Base-by-base conservation (phyloP, 1,140 invertebrate genomes). In the Ganaspis sp. region DNA sequence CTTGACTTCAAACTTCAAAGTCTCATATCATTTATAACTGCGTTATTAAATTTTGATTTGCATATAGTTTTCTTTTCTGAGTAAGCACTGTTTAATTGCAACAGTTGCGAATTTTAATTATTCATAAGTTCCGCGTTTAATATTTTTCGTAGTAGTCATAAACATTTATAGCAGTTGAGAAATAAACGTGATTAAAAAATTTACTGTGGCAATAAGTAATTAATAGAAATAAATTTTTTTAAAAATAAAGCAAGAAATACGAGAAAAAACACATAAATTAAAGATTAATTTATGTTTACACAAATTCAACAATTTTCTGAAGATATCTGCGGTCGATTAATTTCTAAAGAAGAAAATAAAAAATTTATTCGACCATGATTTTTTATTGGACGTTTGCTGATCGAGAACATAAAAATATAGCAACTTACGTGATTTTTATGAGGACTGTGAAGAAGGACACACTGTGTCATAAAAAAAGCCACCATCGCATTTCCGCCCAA, bases 401-500 rank as follows among this genome's bases (percentile, higher is more conserved):
- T 34, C 29, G n/a, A 34, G 2, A 34, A 34, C 29, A 34, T 34
- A 34, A 34, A 34, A 34, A 34, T 2, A 34, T 34, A 34, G 70
- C 37, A 17, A 84, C 76, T 88, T 89, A 98, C 97, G 94, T 99
- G 98, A 92, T 99, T 99, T 92, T 99, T 99, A 88, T 99, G 97
- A 76, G 97, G 95, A 90, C 97, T 98, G 90, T 98, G 96, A 72
- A 96, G 93, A 19, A 99, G 92, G 78, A 98, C 94, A 83, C 97
- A 95, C 90, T 99, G 96, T 4, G 95, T 96, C 94, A 99, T 95
- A 87, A 97, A 97, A 90, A 97, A 98, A 0, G 97, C 95, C 0
- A 98, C 95, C 92, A 99, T 95, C 0, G 97, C 97, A 92, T 99
- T 99, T 11, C 98, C 98, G 38, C 98, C 97, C n/a, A 99, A 90